Evolutionary conservation across 2,113 vertebrate species (phyloP).

Genomic region (Odobenus rosmarus): DNA sequence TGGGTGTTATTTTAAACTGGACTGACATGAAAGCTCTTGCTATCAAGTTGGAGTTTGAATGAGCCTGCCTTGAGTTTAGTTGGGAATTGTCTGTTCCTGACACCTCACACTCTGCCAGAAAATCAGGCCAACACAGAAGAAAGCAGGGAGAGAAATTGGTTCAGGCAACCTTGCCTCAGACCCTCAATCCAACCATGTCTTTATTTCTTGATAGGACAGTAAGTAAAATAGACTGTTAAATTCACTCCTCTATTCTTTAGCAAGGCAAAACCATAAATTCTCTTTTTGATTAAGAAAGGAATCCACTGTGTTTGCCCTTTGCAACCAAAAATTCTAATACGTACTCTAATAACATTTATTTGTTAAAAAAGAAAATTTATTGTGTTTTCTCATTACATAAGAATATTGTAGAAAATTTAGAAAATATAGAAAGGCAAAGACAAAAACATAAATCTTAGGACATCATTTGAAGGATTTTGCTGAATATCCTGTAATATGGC

Average conservation of each 20-base stretch:
- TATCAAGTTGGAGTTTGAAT: background rate
- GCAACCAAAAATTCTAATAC: background rate
- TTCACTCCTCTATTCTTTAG: background rate
- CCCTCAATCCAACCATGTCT: background rate
- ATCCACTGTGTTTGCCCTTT: background rate
- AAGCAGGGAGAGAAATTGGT: background rate
- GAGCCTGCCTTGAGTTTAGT: too few relatives aligned
- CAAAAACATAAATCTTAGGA: background rate
- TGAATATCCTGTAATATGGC: background rate
- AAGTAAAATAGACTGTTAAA: background rate
- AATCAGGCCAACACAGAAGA: background rate
- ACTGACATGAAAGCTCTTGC: background rate
- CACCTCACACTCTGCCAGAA: background rate
- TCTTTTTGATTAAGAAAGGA: background rate
- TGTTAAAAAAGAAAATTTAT: background rate
- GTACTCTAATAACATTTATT: background rate
- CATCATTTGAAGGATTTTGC: background rate
- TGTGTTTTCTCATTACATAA: background rate
- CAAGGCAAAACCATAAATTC: background rate
- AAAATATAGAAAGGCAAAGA: background rate
- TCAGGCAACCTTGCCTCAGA: background rate
- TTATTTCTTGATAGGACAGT: background rate
- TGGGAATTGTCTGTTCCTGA: background rate
- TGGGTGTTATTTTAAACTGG: background rate
- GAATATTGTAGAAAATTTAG: background rate